A percentile compares a stretch with the other conserved stretches of the same genome.
These are phyloP conservation scores for Phenganax stokvisi DNA, from an alignment of 92 coral and sea anemone genomes.

Conservation along the genomic window DNA sequence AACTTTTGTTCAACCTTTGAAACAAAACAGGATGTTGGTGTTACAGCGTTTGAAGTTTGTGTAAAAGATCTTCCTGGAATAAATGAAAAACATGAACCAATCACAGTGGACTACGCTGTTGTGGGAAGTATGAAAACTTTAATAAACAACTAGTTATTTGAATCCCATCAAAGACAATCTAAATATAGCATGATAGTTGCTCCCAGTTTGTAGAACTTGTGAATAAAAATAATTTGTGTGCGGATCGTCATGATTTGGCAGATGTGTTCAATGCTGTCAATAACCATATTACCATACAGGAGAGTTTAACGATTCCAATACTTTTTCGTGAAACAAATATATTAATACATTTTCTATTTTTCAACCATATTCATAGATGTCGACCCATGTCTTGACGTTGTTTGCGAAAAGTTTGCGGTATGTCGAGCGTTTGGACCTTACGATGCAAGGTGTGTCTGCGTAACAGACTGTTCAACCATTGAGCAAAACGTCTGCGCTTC, in stretches of 20 bases:
- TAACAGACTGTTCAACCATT: slow-evolving; percentile 46
- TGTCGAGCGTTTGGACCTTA: slow-evolving; percentile 53
- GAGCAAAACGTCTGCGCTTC: slow-evolving; percentile 59
- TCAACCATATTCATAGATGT: slow-evolving; percentile 25
- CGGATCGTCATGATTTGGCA: not conserved
- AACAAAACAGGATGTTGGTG: slow-evolving; percentile 47
- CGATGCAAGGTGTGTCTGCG: slow-evolving; percentile 50
- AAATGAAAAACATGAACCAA: slow-evolving; percentile 43
- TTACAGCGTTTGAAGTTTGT: slow-evolving; percentile 50
- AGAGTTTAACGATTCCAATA: no score
- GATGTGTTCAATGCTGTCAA: not conserved
- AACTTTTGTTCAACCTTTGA: no score
- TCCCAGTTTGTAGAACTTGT: no score
- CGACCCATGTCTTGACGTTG: slow-evolving; percentile 49
- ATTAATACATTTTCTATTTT: no score
- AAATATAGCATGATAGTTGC: no score
- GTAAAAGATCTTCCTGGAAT: slow-evolving; percentile 60
- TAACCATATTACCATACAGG: no score
- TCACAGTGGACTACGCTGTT: slow-evolving; percentile 51
- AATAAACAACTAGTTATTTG: not conserved
- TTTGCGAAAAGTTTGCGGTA: slow-evolving; percentile 42
- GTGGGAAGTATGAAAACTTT: slow-evolving; percentile 49
- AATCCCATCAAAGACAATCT: no score
- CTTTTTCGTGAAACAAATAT: not conserved
- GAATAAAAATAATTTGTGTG: no score